Base-by-base conservation (phyloP, 2,113 vertebrate genomes). In the Paradisaea rubra region DNA sequence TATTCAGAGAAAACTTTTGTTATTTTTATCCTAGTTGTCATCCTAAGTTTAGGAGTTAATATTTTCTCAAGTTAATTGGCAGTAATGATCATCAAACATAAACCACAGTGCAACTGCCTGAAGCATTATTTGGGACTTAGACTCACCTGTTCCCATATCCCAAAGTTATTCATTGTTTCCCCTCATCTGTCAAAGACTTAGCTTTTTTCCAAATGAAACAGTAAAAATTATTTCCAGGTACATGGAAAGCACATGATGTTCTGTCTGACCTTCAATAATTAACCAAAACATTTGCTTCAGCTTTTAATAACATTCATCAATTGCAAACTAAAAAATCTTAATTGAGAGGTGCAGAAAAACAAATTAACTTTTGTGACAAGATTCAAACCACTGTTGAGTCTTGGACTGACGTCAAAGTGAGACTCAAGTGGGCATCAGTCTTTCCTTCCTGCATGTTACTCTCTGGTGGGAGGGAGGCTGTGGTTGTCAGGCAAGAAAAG, bases 251-350 rank as follows among this genome's bases (percentile, higher is more conserved):
- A 53, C 6, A 21, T 13, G 1, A 35, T 52, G 16, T 37, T 18
- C 17, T 31, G 7, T 49, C 63, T 73, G 35, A 42, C 47, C 13
- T 41, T 13, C 13, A 15, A 9, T 45, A 66, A 77, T 44, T 39
- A 71, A 28, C 12, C 12, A 31, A 54, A 22, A 15, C 3, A 45
- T 85, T 69, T 78, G 1, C 11, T 92, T 81, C 41, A 60, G 13
- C 7, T 70, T 81, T 77, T 56, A 50, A 37, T 22, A 69, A 31
- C 1, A 27, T 30, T 56, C 0, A 0, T 10, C 4, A 0, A 19
- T 56, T 78, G 78, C 22, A 50, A 16, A 21, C n/a, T 33, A 37
- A 6, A 72, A 84, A 77, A 84, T 63, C 42, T 77, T 13, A 84
- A 35, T 35, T 63, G 6, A 37, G 13, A 84, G 13, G 9, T 1